A percentile compares a stretch with the other conserved stretches of the same genome.
These are phyloP conservation scores for Gobio occitaniae DNA, from an alignment of 2,797 vertebrate species.

Conservation along the genomic window DNA sequence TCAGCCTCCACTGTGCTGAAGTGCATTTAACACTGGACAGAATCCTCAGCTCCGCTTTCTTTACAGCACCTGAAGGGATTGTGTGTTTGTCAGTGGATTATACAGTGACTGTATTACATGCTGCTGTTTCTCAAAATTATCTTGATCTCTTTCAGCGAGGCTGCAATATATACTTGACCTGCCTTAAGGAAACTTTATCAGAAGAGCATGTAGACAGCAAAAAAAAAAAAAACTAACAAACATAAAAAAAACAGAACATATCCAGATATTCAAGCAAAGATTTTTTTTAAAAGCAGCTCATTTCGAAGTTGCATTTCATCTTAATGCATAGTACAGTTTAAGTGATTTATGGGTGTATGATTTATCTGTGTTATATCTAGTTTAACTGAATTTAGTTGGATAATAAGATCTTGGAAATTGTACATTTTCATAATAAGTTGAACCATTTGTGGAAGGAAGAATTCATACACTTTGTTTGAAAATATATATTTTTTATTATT, in stretches of 20 bases:
- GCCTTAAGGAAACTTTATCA: constrained; percentile 21
- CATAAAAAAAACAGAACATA: not conserved
- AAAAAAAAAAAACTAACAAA: not conserved
- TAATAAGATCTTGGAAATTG: not conserved
- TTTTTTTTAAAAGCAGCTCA: not conserved
- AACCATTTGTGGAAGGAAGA: not conserved
- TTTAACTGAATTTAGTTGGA: not conserved
- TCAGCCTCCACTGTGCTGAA: constrained; percentile 4
- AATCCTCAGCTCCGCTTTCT: not conserved
- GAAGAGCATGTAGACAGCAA: not conserved
- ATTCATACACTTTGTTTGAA: not conserved
- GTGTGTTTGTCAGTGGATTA: not conserved
- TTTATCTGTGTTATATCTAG: not conserved
- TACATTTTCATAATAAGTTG: not conserved
- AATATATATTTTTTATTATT: not conserved
- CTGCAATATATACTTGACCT: constrained; percentile 25
- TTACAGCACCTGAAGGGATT: not conserved
- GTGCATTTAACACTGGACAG: not conserved
- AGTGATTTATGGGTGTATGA: not conserved
- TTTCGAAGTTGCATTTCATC: not conserved
- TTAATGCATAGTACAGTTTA: not conserved
- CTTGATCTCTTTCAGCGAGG: constrained; percentile 14
- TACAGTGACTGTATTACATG: not conserved
- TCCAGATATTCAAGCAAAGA: not conserved
- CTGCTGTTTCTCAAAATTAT: constrained; percentile 1